Base-by-base conservation (phyloP, 1,140 invertebrate genomes). In the Diabrotica undecimpunctata region DNA sequence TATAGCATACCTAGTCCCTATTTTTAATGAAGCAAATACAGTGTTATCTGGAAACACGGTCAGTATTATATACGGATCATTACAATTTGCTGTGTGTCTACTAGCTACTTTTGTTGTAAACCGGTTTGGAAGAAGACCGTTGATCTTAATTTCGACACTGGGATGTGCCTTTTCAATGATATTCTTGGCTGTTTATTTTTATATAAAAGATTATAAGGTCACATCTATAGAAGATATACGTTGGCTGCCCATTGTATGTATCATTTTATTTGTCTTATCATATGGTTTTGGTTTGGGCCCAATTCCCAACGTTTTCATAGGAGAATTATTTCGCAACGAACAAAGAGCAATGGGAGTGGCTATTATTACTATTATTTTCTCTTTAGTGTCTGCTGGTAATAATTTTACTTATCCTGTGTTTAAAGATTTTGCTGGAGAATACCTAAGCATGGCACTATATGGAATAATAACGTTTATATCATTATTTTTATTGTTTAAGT, bases 51-150 rank as follows among this genome's bases (percentile, higher is more conserved):
- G 51, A 39, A 55, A 62, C 13, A 9, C 10, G 0, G 7, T 55
- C n/a, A 38, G 36, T 39, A 62, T 55, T n/a, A 37, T 62, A 55
- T 50, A 36, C 9, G 54, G 61, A 14, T 13, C 41, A 6, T n/a
- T 62, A 6, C 35, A 62, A 53, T 6, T 62, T 13, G 9, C 8
- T 7, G n/a, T 51, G 6, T 10, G 11, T n/a, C 14, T 54, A 4
- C 7, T 54, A 14, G 36, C 51, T 5, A 12, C 11, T 9, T 51
- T 13, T 7, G 39, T 55, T 8, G 25, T 62, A 12, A 41, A 62
- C 9, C 36, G 25, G 35, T n/a, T 62, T 13, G 50, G 61, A 12
- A 9, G 50, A 62, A 62, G 13, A 46, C 54, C 54, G 5, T 25
- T 62, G 6, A 25, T 61, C 6, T 13, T 61, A 0, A 36, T 51